These are phyloP conservation scores for Sibirionetta formosa DNA, from an alignment of 2,797 vertebrate genomes.

Conservation along the genomic window DNA sequence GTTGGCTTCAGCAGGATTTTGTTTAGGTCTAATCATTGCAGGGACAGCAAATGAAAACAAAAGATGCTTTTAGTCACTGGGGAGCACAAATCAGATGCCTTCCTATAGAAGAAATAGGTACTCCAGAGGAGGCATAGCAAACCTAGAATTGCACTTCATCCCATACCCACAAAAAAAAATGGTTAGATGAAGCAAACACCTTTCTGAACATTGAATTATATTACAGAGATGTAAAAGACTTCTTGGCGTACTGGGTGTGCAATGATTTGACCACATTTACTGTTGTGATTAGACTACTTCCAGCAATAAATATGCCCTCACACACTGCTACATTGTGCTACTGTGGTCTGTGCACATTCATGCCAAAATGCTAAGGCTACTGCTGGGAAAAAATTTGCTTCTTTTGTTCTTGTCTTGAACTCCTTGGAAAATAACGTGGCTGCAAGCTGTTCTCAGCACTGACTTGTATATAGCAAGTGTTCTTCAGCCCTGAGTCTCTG, in stretches of 20 bases:
- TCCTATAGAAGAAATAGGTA: accelerated
- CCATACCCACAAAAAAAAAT: background rate
- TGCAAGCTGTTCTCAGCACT: background rate
- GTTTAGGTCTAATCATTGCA: background rate
- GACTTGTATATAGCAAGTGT: background rate
- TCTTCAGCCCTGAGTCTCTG: background rate
- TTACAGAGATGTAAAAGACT: background rate
- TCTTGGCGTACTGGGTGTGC: background rate
- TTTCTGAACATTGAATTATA: background rate
- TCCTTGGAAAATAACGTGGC: background rate
- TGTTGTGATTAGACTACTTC: slow-evolving; percentile 1
- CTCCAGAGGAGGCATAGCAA: background rate
- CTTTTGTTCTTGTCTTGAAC: slow-evolving; percentile 5
- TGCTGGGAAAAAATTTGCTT: background rate
- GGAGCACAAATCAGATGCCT: background rate
- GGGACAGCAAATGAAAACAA: background rate
- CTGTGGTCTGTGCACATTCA: background rate
- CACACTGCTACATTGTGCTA: slow-evolving; percentile 9
- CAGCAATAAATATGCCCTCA: slow-evolving; percentile 4
- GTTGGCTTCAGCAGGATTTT: background rate
- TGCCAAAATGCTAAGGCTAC: slow-evolving; percentile 16
- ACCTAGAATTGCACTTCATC: background rate
- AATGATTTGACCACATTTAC: background rate
- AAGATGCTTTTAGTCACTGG: background rate
- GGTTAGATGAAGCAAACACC: background rate